Percentiles rank a stretch among this genome's conserved stretches.
Evolutionary conservation across 2,888 invertebrate genomes (phyloP).

Genomic region (Linyphia triangularis): DNA sequence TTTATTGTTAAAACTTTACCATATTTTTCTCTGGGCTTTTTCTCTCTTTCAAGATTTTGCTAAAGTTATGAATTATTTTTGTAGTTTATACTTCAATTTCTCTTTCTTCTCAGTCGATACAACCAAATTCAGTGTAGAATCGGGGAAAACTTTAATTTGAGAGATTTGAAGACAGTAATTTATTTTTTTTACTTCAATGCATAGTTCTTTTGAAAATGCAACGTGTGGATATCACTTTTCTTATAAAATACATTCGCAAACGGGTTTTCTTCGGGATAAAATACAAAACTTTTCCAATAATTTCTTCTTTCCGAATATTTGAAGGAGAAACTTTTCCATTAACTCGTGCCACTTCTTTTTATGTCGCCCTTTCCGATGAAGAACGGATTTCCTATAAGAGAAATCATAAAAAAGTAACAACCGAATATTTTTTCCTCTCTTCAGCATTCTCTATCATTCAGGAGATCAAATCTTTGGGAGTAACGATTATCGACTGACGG

Average conservation of each 20-base stretch:
- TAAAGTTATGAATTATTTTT: no score
- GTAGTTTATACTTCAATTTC: no score
- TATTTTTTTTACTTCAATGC: not conserved
- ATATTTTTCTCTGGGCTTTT: no score
- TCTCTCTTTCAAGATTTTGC: no score
- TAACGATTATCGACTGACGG: slow-evolving; percentile 31
- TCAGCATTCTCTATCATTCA: slow-evolving; percentile 3
- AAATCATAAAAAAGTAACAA: not conserved
- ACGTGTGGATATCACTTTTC: no score
- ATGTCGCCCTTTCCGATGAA: not conserved
- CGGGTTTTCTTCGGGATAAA: not conserved
- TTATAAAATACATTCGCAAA: not conserved
- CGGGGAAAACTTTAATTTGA: no score
- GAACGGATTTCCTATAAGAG: not conserved
- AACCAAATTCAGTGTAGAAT: no score
- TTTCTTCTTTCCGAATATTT: not conserved
- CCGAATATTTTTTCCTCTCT: not conserved
- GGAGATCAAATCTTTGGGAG: slow-evolving; percentile 23
- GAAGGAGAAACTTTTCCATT: slow-evolving; percentile 9
- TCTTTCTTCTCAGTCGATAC: no score
- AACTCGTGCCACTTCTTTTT: not conserved
- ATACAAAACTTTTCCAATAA: not conserved
- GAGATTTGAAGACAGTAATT: no score
- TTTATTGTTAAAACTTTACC: no score
- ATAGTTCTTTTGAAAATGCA: no score